Base-by-base conservation (phyloP, 2,797 vertebrate species). In the Distichodus sexfasciatus region DNA sequence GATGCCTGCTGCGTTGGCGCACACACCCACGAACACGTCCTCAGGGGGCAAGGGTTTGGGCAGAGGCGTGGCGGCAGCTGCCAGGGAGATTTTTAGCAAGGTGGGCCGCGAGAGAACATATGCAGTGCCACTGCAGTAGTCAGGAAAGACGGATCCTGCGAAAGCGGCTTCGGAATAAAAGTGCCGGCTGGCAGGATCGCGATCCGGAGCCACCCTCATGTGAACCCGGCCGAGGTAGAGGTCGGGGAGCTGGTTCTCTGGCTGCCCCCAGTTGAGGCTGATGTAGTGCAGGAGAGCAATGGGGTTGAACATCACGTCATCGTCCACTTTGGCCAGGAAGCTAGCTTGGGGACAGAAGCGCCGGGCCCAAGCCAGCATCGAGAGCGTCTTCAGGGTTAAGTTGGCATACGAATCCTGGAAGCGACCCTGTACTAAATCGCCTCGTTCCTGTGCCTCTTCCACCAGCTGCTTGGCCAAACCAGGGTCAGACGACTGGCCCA, bases 121-220 rank as follows among this genome's bases (percentile, higher is more conserved):
- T 0, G 93, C 87, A 0, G 94, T 93, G 6, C 95, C 95, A 0
- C 94, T 95, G 87, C 94, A 95, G 43, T 97, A 97, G 46, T 94
- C 92, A 0, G 95, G 95, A 15, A 92, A 95, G 3, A 86, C 82
- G 0, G 81, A 74, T 0, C 72, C 62, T 0, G 87, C 81, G 77
- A 92, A 96, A 4, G 84, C 84, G 0, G 83, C 70, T 0, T 81
- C 60, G 0, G 94, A 87, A 4, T 92, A 78, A 19, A 87, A 92
- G 82, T 95, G 93, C 35, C 83, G 90, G 59, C 86, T 84, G 0
- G 76, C 74, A 0, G 90, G 89, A 43, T 91, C 78, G 0, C 91
- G 86, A 46, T 87, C 70, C 0, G 94, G 93, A 0, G 69, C 68
- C 21, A 94, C 94, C 0, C 72, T 64, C 60, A 92, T 87, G 66